phyloP scores from a whole-genome alignment of 2,888 invertebrate genomes.

The Ochropleura leucogaster region DNA sequence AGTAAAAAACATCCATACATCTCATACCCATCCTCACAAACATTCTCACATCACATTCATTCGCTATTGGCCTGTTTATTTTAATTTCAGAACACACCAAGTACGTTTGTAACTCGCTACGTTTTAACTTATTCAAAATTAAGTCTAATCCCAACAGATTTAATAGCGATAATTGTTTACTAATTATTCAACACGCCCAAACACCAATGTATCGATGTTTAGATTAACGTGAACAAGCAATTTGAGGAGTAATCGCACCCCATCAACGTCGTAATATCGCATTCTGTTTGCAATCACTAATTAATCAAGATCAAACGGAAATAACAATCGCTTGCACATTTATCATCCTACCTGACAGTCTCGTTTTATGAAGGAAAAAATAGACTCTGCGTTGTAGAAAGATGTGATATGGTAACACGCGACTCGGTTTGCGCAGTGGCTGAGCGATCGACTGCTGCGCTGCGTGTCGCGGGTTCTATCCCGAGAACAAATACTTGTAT shows the following conservation, averaged over 20 bases:
- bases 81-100: background rate
- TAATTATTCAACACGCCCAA: constrained; percentile 40
- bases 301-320: constrained; percentile 87
- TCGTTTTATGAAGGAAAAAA: constrained; percentile 63
- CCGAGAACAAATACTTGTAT: too few relatives aligned
- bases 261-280: constrained; percentile 78
- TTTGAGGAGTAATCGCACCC: constrained; percentile 76
- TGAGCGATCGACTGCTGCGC: too few relatives aligned
- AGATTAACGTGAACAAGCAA: constrained; percentile 56
- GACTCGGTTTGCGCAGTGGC: too few relatives aligned
- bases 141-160: background rate
- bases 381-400: background rate
- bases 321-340: constrained; percentile 78
- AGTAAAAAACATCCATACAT: too few relatives aligned
- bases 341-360: constrained; percentile 65
- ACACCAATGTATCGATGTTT: constrained; percentile 63
- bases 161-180: constrained; percentile 20
- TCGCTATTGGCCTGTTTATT: background rate
- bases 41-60: too few relatives aligned
- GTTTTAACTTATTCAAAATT: background rate
- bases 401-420: background rate
- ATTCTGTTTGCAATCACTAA: constrained; percentile 87
- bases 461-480: too few relatives aligned
- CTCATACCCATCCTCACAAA: too few relatives aligned
- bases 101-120: background rate